Base-by-base conservation (phyloP, 2,888 invertebrate species). In the Lasioglossum vierecki region DNA sequence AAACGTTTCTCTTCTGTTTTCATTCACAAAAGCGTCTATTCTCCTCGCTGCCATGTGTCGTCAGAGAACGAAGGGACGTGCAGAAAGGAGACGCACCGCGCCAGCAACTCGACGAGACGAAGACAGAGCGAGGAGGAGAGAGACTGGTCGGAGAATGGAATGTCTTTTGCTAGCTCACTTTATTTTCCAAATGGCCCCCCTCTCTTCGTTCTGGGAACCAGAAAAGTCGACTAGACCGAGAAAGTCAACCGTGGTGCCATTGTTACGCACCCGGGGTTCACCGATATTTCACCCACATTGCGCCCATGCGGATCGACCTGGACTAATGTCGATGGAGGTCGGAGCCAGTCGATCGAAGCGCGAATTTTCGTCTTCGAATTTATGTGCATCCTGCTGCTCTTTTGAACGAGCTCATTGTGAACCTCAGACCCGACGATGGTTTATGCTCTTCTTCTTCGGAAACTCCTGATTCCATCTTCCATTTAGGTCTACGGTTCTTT, bases 141-240 rank as follows among this genome's bases (percentile, higher is more conserved):
- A 18, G 15, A n/a, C n/a, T 35, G 53, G 63, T 63, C 46, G 63
- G 63, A 71, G 85, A 77, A 80, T 60, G 79, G 79, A 82, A 84
- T 80, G 79, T 53, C 81, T 87, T 87, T 87, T 80, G 82, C 82
- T 75, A 68, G 84, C 82, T 76, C 79, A 90, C 89, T 89, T 89
- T 89, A 90, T 90, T 89, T 87, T 89, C 90, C 82, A 86, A 89
- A 89, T 89, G 90, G 88, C 86, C 78, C 86, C 78, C 35, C 80
- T 76, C 79, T 76, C 79, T 79, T 71, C 74, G 49, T 15, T 81
- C 79, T 49, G 66, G 57, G 70, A 49, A 46, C 57, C 79, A 75
- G 78, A 72, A 79, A 60, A 73, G 68, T 81, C 66, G 83, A 68
- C 76, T 13, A 63, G 84, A 84, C 77, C 83, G 68, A 80, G 88